A percentile compares a stretch with the other conserved stretches of the same genome.
Conservation (phyloP, 2,113 vertebrate genomes). For the Chionodraco myersi region DNA sequence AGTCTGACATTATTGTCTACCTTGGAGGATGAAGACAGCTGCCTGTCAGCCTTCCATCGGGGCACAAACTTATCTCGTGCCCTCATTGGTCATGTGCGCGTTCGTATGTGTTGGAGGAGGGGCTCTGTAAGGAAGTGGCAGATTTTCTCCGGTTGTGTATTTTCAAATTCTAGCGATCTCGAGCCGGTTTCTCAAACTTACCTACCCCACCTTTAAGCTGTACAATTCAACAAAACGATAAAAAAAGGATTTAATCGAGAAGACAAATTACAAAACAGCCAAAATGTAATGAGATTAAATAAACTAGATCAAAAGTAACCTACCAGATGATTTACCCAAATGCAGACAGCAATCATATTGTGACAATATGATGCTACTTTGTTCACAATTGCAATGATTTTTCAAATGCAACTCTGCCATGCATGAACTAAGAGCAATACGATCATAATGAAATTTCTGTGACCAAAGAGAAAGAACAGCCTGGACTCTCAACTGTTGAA, state of each 20-base stretch:
- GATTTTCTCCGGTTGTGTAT: too few species aligned
- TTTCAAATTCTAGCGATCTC: too few species aligned
- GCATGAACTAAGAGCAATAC: background rate
- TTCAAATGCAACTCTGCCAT: background rate
- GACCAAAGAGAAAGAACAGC: background rate
- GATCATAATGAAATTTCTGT: background rate
- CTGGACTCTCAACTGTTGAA: background rate
- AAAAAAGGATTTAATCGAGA: background rate
- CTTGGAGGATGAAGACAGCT: too few species aligned
- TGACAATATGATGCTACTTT: background rate
- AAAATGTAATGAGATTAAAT: background rate
- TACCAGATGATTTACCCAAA: background rate
- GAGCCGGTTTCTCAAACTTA: too few species aligned
- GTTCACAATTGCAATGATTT: too few species aligned
- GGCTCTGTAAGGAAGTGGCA: too few species aligned
- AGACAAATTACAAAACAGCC: background rate
- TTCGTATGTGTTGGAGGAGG: too few species aligned
- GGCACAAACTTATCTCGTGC: too few species aligned
- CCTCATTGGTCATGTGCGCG: too few species aligned
- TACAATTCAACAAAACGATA: background rate
- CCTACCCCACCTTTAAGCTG: background rate
- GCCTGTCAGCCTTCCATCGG: too few species aligned
- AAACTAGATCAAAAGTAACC: background rate
- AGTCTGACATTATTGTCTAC: too few species aligned
- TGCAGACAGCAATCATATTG: background rate